Evolutionary conservation across 2,888 invertebrate genomes (phyloP), one percentile per base, ranked within the genome.

Genomic region (Oegoconia quadripuncta): DNA sequence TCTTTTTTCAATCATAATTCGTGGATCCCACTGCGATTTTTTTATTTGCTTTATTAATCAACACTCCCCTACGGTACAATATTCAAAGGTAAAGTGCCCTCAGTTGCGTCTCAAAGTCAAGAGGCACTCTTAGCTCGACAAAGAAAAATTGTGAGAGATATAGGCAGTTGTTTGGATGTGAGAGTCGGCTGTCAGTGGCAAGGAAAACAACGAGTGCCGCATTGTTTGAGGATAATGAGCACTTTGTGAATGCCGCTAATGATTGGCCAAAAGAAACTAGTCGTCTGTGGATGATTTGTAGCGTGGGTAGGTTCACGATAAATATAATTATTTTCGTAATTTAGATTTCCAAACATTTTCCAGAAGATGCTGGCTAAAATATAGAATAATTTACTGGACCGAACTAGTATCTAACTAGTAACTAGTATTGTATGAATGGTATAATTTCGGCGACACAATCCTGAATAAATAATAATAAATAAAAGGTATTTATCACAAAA

Each of bases 41-140:
- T 74, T 74, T 77, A 74, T 75, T 76, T 76, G 70, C 68, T 76
- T 74, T 80, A 76, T 79, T 80, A 82, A 81, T 81, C 78, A 74
- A 66, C 68, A 57, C 70, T 65, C 75, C 75, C 75, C 73, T 53
- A 55, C 56, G 60, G 65, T 56, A 64, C 71, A 71, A 75, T 78
- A 76, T 72, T 63, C 64, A 61, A 53, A 50, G 38, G 72, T 64
- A 64, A 68, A 79, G 74, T 66, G 70, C 74, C 64, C 77, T 76
- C 62, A 52, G 63, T 61, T 64, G 55, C 50, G 55, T 59, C 53
- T 50, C 52, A 54, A 63, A 77, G 78, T 80, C 78, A 72, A 80
- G 74, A 66, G 69, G 59, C 60, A 55, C 56, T 53, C 17, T 28
- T 32, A 12, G 12, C 3, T 57, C 66, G 75, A 75, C 72, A 68